phyloP scores from a whole-genome alignment of 1,140 invertebrate genomes.

The Lysiphlebus fabarum region DNA sequence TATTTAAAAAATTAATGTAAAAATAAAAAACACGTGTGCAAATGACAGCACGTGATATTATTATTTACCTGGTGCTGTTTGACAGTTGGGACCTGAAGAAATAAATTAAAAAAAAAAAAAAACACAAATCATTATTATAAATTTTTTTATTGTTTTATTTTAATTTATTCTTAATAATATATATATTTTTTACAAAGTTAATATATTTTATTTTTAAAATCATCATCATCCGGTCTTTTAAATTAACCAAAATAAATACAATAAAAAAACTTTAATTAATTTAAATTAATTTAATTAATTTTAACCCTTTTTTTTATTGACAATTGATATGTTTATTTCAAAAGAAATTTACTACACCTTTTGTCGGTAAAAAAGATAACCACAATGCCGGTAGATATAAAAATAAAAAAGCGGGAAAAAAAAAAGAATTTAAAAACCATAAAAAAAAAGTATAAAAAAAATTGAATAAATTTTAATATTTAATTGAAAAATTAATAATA shows the following conservation, averaged over 20 bases:
- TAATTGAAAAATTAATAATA: too few species aligned
- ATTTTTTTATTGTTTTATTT: too few species aligned
- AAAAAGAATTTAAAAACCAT: not conserved
- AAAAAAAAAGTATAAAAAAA: slow-evolving; percentile 1
- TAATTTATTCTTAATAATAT: too few species aligned
- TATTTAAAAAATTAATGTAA: not conserved
- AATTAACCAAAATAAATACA: too few species aligned
- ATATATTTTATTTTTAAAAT: too few species aligned
- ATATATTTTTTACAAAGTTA: too few species aligned
- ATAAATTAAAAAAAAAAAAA: slow-evolving; percentile 25
- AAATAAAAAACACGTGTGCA: not conserved
- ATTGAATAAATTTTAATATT: too few species aligned
- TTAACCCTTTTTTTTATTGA: not conserved
- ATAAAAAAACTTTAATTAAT: too few species aligned
- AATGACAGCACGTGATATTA: too few species aligned
- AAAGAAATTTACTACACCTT: slow-evolving; percentile 35
- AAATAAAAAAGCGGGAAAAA: slow-evolving; percentile 7
- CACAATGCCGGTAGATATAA: not conserved
- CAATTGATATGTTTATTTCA: not conserved
- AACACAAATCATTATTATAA: not conserved
- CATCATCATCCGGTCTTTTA: too few species aligned
- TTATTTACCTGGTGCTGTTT: slow-evolving; percentile 49
- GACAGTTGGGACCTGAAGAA: slow-evolving; percentile 49
- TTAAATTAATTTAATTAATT: not conserved
- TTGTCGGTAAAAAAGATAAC: slow-evolving; percentile 15